Conservation (phyloP, 2,888 invertebrate species). For the Dromius quadrimaculatus region DNA sequence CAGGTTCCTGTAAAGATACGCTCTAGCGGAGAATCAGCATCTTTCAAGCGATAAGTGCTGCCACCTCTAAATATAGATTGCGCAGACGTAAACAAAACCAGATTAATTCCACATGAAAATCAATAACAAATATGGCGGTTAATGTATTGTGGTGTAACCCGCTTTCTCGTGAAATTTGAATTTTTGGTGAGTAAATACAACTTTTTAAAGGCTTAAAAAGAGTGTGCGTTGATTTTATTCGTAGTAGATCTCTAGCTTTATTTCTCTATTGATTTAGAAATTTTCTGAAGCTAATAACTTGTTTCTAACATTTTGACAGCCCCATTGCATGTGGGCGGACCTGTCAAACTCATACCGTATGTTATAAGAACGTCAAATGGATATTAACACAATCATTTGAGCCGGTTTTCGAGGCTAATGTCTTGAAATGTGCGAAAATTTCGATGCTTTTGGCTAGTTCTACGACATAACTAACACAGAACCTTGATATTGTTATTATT, state of each 20-base stretch:
- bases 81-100: conserved; percentile 44
- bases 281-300: not conserved
- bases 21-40: conserved; percentile 3
- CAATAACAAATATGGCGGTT: conserved; percentile 65
- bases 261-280: not conserved
- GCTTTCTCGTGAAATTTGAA: conserved; percentile 61
- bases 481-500: conserved; percentile 1
- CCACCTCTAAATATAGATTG: conserved; percentile 27
- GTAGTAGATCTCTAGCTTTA: not conserved
- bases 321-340: conserved; percentile 64
- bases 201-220: conserved; percentile 27
- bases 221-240: not conserved
- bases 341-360: conserved; percentile 62
- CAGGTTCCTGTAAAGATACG: not conserved
- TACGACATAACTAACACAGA: not conserved
- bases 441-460: conserved; percentile 4
- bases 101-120: conserved; percentile 60
- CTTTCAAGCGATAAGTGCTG: conserved; percentile 15
- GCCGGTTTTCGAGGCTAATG: conserved; percentile 22
- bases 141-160: conserved; percentile 60
- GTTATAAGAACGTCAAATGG: conserved; percentile 52
- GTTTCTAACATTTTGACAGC: conserved; percentile 43
- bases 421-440: not conserved
- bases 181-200: conserved; percentile 60
- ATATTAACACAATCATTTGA: conserved; percentile 32